Conservation (phyloP, 1,140 invertebrate genomes). For the Bombus impatiens region DNA sequence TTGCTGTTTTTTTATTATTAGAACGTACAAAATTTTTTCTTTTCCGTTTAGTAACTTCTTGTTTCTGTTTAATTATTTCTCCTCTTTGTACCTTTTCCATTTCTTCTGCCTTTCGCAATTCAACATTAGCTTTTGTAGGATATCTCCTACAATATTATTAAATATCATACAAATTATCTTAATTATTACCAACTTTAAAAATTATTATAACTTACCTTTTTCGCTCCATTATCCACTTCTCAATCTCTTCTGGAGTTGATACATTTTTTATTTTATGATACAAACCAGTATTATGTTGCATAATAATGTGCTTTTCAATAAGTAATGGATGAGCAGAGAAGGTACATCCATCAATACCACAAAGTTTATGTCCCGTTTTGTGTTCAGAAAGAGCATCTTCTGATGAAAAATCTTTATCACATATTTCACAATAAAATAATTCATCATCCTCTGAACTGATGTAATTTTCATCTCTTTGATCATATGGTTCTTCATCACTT, state of each 20-base stretch:
- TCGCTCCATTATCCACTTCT: conserved; percentile 91
- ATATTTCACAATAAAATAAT: conserved; percentile 87
- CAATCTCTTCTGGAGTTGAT: conserved; percentile 89
- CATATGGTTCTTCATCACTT: conserved; percentile 64
- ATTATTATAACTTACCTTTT: conserved; percentile 82
- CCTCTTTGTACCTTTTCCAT: conserved; percentile 87
- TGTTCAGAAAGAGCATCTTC: conserved; percentile 85
- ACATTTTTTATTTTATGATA: conserved; percentile 89
- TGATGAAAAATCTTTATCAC: conserved; percentile 87
- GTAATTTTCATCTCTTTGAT: conserved; percentile 66
- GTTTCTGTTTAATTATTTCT: conserved; percentile 84
- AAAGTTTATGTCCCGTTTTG: conserved; percentile 87
- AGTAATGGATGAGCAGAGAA: conserved; percentile 91
- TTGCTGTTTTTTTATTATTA: conserved; percentile 57
- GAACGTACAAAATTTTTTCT: conserved; percentile 32
- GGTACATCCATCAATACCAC: conserved; percentile 90
- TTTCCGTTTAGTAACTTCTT: conserved; percentile 56
- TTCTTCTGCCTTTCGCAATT: conserved; percentile 84
- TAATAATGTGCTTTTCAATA: conserved; percentile 89
- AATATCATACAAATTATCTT: neutral
- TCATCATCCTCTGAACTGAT: conserved; percentile 62
- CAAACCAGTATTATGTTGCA: conserved; percentile 91
- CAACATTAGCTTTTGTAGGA: conserved; percentile 88
- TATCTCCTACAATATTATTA: conserved; percentile 79
- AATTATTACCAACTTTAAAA: neutral